A percentile compares a stretch with the other conserved stretches of the same genome.
phyloP scores from a whole-genome alignment of 2,113 vertebrate genomes.

The Toxotes chatareus region DNA sequence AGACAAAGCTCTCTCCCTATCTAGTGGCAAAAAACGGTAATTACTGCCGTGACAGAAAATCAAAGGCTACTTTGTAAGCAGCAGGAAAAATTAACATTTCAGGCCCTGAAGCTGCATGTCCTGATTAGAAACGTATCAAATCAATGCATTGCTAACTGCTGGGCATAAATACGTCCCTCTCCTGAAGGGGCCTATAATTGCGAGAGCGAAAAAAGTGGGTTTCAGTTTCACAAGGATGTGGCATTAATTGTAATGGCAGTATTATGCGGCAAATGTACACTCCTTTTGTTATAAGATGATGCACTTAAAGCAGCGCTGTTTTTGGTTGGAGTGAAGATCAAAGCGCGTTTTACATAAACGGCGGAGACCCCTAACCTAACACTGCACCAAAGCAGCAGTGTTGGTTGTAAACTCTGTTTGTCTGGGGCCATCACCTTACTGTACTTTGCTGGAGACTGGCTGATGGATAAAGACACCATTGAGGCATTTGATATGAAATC shows the following conservation, averaged over 20 bases:
- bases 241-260: conserved; percentile 71
- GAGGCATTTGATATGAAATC: background rate
- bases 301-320: conserved; percentile 43
- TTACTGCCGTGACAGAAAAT: conserved; percentile 99
- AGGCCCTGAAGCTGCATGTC: conserved; percentile 96
- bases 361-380: conserved; percentile 10
- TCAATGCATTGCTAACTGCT: conserved; percentile 98
- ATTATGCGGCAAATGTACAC: conserved; percentile 62
- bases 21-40: conserved; percentile 99
- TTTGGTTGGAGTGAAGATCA: conserved; percentile 68
- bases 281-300: conserved; percentile 63
- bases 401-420: background rate
- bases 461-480: background rate
- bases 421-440: background rate
- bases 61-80: conserved; percentile 98
- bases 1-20: conserved; percentile 97
- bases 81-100: conserved; percentile 99
- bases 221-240: conserved; percentile 77
- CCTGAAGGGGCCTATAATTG: conserved; percentile 84
- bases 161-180: conserved; percentile 83
- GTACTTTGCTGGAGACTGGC: background rate
- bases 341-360: conserved; percentile 69
- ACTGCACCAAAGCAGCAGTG: conserved; percentile 11
- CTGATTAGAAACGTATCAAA: conserved; percentile 99
- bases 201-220: conserved; percentile 63